Base-by-base conservation (phyloP, 2,113 vertebrate genomes). In the Gymnocephalus cernua region DNA sequence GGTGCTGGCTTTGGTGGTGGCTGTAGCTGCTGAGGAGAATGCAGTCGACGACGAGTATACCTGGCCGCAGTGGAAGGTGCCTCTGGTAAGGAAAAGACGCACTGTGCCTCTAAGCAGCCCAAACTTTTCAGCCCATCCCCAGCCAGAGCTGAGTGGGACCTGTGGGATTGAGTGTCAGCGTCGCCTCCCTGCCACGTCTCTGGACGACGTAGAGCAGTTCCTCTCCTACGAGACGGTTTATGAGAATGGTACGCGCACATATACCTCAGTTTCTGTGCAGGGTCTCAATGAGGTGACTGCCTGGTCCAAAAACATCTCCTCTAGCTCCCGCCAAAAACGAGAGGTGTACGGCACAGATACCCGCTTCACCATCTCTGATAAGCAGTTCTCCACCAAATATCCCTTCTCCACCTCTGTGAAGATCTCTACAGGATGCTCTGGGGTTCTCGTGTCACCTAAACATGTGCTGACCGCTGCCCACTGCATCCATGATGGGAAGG, bases 381-480 rank as follows among this genome's bases (percentile, higher is more conserved):
- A 95, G 77, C 93, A 94, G 44, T 99, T 96, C 82, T 95, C 97
- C 29, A 97, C 96, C 88, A 97, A 95, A 61, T 99, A 96, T 63
- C 98, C 98, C 0, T 99, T 99, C 91, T 98, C 93, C 62, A 97
- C 97, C 0, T 94, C 98, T 0, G 98, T 99, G 79, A 99, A 98
- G 92, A 93, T 99, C 74, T 99, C 98, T 91, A 99, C 97, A 0
- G 98, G 98, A 69, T 99, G 98, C 77, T 99, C 97, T 0, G 98
- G 98, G 0, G 92, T 97, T 45, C 96, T 99, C 2, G 54, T 99
- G 41, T 99, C 98, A n/a, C 97, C 96, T 2, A 97, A 81, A 62
- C 98, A 99, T 0, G 97, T 98, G 13, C 93, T 99, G 4, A 99
- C 98, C 0, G 97, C 98, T 0, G 98, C 98, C 54, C 98, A 98